Base-by-base conservation (phyloP, 2,888 invertebrate species). In the Catonia carolina region DNA sequence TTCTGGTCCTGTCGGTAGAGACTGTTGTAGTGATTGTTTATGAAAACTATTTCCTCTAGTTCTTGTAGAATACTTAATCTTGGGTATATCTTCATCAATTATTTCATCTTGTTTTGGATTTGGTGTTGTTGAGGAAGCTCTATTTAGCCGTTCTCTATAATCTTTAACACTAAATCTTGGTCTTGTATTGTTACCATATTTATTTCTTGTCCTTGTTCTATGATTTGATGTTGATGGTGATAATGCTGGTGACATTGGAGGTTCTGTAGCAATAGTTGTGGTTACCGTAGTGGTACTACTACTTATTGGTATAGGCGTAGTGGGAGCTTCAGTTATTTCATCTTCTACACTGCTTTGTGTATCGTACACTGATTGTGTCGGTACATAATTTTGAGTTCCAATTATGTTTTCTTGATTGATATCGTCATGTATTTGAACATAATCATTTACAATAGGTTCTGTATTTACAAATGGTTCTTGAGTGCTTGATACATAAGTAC, bases 91-190 rank as follows among this genome's bases (percentile, higher is more conserved):
- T 55, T 71, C 72, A 53, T 69, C 74, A 18, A 69, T 71, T 60
- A 75, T 75, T 17, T 66, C 67, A 41, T 65, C 68, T 39, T 60
- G 58, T 18, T 59, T 61, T 6, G 66, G 58, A 1, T 63, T 57
- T 69, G 39, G 61, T 10, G 68, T 74, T 72, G 64, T 75, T 64
- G 68, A 55, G 71, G 79, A 72, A 74, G 52, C 59, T 39, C 55
- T 58, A 15, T 62, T 64, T 2, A 5, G 58, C 17, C 14, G 56
- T 36, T 65, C 64, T 33, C 64, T 81, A 69, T 86, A 86, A 62
- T 87, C 86, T 70, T 86, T 86, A 2, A 87, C 82, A 67, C 86
- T 88, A 69, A 87, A 87, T 62, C 83, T 75, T 1, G 86, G 86
- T 52, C 87, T 74, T 50, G 82, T 83, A 18, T 64, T 61, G 53